Base-by-base conservation (phyloP, 2,113 vertebrate species). In the Rhinoderma darwinii region DNA sequence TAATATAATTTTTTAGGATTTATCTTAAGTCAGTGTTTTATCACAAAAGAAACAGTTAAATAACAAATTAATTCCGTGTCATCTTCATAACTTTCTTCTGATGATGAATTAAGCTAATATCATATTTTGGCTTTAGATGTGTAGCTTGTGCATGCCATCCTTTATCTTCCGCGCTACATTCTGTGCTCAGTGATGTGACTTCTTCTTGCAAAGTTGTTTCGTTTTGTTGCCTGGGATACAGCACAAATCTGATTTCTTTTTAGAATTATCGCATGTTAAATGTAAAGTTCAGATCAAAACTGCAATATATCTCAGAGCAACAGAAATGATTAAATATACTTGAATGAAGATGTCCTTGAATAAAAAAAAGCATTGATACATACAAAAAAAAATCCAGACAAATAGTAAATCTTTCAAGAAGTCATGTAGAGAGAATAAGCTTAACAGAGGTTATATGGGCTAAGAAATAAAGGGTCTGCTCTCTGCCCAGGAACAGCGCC, bases 41-140 rank as follows among this genome's bases (percentile, higher is more conserved):
- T 20, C 18, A 37, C 17, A 37, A 68, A 59, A 11, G 5, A 59
- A 70, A 70, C 32, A 70, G 32, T 37, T 6, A 70, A 37, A 70
- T 35, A 35, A 70, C 35, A 70, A 70, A 18, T 70, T 70, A 2
- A 18, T 70, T 37, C 35, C 9, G 17, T 70, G 32, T 22, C 35
- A 20, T 70, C 7, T 70, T 37, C 20, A 37, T 39, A 70, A 70
- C 4, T 37, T 70, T 70, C 66, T 37, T 10, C 17, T 37, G 32
- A 70, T 35, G 66, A 70, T 70, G 25, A 70, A 68, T 68, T 70
- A 70, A 70, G 2, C 66, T 70, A 37, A 68, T 68, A 70, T 39
- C 17, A 17, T 37, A 20, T 32, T 68, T 70, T 66, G 61, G 4
- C 27, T 30, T 14, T 35, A 15, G 30, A 68, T 68, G 32, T 35